Percentiles rank a stretch among this genome's conserved stretches.
Evolutionary conservation across 2,797 vertebrate genomes (phyloP).

Genomic region (Avahi laniger): DNA sequence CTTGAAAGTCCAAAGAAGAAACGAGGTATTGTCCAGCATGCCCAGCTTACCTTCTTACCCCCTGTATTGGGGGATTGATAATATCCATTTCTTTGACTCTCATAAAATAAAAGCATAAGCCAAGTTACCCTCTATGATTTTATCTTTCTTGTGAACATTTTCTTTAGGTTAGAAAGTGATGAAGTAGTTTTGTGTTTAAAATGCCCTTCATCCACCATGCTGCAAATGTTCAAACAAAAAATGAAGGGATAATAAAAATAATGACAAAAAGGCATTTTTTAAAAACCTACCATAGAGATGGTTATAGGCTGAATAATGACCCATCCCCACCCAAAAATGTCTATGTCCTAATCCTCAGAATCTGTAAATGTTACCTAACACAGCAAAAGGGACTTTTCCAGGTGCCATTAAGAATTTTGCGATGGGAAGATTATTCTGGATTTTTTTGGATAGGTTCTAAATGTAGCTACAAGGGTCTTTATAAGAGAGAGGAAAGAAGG

Average conservation of each 20-base stretch:
- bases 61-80: not conserved
- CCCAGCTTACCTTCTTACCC: not conserved
- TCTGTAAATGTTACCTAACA: not conserved
- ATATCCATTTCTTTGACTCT: not conserved
- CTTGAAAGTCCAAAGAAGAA: not conserved
- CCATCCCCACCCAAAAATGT: not conserved
- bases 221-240: not conserved
- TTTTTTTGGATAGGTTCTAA: not conserved
- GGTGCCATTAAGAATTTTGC: not conserved
- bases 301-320: not conserved
- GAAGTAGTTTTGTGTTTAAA: not conserved
- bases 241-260: not conserved
- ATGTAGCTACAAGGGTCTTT: not conserved
- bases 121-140: not conserved
- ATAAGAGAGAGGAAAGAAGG: not conserved
- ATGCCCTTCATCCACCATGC: not conserved
- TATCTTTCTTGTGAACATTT: slow-evolving; percentile 11
- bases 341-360: not conserved
- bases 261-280: not conserved
- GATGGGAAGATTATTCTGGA: not conserved
- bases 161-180: not conserved
- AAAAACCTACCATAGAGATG: not conserved
- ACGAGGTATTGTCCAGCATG: not conserved
- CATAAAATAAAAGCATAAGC: not conserved
- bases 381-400: not conserved